A percentile compares a stretch with the other conserved stretches of the same genome.
These are phyloP conservation scores for Andrena praecox DNA, from an alignment of 2,888 invertebrate species.

Conservation along the genomic window DNA sequence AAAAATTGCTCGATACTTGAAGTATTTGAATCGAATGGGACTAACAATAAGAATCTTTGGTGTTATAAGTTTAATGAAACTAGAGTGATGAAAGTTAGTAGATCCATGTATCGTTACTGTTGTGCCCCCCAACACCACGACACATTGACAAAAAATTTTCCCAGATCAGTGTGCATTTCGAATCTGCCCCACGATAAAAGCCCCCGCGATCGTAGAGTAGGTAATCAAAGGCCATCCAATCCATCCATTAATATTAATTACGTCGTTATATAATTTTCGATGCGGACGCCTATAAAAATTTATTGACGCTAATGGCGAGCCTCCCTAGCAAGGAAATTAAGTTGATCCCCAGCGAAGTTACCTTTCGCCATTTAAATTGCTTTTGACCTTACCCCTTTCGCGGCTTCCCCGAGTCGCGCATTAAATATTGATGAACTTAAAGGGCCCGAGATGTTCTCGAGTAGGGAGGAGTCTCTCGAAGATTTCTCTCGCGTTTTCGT, in stretches of 20 bases:
- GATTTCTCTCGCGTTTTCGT: constrained; percentile 57
- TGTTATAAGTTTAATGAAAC: too few species aligned
- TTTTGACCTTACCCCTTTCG: constrained; percentile 51
- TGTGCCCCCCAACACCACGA: background rate
- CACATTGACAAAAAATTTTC: background rate
- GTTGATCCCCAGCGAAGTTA: constrained; percentile 27
- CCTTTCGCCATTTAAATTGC: constrained; percentile 47
- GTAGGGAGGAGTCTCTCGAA: constrained; percentile 32
- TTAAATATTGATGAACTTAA: constrained; percentile 60
- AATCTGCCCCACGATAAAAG: background rate
- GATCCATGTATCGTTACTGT: too few species aligned
- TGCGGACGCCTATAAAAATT: constrained; percentile 23
- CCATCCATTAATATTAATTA: constrained; percentile 5
- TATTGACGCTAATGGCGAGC: constrained; percentile 35
- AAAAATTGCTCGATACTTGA: too few species aligned
- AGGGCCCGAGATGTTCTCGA: constrained; percentile 30
- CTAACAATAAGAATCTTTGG: too few species aligned
- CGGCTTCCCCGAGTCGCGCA: constrained; percentile 41
- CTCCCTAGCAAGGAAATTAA: constrained; percentile 19
- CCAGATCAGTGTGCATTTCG: too few species aligned
- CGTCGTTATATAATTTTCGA: constrained; percentile 3
- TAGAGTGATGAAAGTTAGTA: too few species aligned
- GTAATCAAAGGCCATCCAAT: background rate
- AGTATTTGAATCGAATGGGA: too few species aligned
- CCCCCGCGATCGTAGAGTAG: background rate